Percentiles rank a stretch among this genome's conserved stretches.
Conservation (phyloP, 1,140 invertebrate genomes). For the Frieseomelitta varia region DNA sequence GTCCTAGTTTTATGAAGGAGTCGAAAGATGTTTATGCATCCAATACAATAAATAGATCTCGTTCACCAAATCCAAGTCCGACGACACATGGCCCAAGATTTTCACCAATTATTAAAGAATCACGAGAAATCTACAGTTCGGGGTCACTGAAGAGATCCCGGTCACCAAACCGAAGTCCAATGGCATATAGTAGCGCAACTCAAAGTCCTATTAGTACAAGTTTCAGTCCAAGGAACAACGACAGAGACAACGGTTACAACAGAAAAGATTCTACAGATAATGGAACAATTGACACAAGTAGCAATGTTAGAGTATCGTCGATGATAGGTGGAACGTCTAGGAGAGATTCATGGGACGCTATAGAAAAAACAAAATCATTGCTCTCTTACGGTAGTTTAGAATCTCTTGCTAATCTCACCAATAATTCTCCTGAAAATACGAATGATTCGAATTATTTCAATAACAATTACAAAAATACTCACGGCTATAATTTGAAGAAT, state of each 20-base stretch:
- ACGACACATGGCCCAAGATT: conserved; percentile 59
- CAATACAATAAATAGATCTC: conserved; percentile 68
- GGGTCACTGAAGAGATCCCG: conserved; percentile 72
- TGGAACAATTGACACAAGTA: conserved; percentile 85
- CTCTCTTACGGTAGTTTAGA: conserved; percentile 86
- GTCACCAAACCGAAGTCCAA: conserved; percentile 73
- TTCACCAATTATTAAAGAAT: conserved; percentile 76
- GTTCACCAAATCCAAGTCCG: conserved; percentile 74
- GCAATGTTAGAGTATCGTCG: conserved; percentile 87
- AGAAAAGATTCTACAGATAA: conserved; percentile 71
- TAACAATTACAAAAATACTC: conserved; percentile 69
- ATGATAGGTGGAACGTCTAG: conserved; percentile 84
- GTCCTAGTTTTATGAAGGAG: conserved; percentile 75
- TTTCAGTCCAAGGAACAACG: conserved; percentile 79
- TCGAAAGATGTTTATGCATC: conserved; percentile 76
- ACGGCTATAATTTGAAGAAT: conserved; percentile 68
- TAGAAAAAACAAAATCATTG: conserved; percentile 90
- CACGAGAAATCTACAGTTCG: conserved; percentile 76
- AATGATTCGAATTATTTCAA: conserved; percentile 20
- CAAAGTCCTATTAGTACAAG: conserved; percentile 76
- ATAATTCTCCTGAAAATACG: conserved; percentile 66
- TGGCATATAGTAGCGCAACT: conserved; percentile 59
- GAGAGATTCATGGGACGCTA: conserved; percentile 90
- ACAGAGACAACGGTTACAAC: conserved; percentile 77
- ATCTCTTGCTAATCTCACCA: conserved; percentile 86